Evolutionary conservation across 2,797 vertebrate genomes (phyloP), one percentile per base, ranked within the genome.

Genomic region (Triplophysa yarkandensis): DNA sequence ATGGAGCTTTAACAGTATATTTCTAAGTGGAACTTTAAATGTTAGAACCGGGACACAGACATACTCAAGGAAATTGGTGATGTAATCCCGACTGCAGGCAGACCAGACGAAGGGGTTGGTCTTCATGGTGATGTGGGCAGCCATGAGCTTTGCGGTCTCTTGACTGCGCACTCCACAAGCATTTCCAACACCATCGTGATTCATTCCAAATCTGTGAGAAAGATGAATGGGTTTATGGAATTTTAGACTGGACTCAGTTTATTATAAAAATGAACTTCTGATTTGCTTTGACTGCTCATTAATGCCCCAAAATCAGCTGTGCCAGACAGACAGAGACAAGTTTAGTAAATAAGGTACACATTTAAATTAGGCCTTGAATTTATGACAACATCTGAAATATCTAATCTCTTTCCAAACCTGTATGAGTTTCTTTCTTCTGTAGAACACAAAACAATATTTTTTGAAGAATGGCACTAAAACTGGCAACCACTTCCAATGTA

Each of bases 31-130:
- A 63, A 70, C 70, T 46, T 65, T 46, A 61, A 71, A 69, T 44
- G 23, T 67, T 32, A 61, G 55, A 68, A 7, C 57, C 17, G 34
- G 17, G 52, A 52, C 48, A 30, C 28, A 75, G 55, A 75, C 96
- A 96, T 93, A 99, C 97, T 99, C 96, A 83, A 99, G 91, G 87
- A 98, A 99, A 90, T 94, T 97, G 90, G 96, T 98, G 90, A 99
- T 99, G 87, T 99, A 99, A 86, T 99, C 97, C 0, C 97, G 91
- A 88, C 97, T 98, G 83, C 97, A 99, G 0, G 96, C 94, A 0
- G 96, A 98, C 97, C 97, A 99, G 67, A 98, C 95, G 43, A 99
- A 98, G 0, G 97, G 97, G 87, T 98, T 99, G 39, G 97, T 99
- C 88, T 98, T 98, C 96, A 98, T 98, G 85, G 97, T 99, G 85